phyloP scores from a whole-genome alignment of 2,113 vertebrate genomes.

The Mastomys natalensis region DNA sequence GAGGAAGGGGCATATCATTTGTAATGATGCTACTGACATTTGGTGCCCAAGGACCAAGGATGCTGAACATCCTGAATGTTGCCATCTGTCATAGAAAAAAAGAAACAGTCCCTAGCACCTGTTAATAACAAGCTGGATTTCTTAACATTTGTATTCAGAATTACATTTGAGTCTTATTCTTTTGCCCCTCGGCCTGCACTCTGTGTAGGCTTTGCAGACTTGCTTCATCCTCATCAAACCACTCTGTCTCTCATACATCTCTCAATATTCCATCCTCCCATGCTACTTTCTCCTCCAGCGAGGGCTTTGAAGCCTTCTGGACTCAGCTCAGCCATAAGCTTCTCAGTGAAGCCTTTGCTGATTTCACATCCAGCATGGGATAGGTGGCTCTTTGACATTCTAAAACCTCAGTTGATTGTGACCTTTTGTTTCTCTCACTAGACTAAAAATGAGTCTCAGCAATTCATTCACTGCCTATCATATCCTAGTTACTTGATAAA shows the following conservation, averaged over 20 bases:
- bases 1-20: not conserved
- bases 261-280: not conserved
- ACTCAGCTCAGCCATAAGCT: not conserved
- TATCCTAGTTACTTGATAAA: not conserved
- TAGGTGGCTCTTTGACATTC: not conserved
- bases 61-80: not conserved
- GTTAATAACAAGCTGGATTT: not conserved
- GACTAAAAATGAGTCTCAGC: slow-evolving; percentile 1
- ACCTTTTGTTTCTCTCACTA: slow-evolving; percentile 18
- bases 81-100: not conserved
- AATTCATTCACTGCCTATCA: not conserved
- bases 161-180: fast-evolving
- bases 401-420: not conserved
- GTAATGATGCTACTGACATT: not conserved
- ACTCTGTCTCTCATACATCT: not conserved
- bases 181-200: fast-evolving
- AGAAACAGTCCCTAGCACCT: too few species aligned
- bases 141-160: not conserved
- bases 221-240: not conserved
- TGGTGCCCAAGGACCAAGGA: not conserved
- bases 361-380: not conserved
- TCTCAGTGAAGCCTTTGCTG: not conserved
- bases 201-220: not conserved
- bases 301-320: not conserved
- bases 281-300: not conserved